Evolutionary conservation across 2,888 invertebrate genomes (phyloP), one percentile per base, ranked within the genome.

Genomic region (Erebia epiphron): DNA sequence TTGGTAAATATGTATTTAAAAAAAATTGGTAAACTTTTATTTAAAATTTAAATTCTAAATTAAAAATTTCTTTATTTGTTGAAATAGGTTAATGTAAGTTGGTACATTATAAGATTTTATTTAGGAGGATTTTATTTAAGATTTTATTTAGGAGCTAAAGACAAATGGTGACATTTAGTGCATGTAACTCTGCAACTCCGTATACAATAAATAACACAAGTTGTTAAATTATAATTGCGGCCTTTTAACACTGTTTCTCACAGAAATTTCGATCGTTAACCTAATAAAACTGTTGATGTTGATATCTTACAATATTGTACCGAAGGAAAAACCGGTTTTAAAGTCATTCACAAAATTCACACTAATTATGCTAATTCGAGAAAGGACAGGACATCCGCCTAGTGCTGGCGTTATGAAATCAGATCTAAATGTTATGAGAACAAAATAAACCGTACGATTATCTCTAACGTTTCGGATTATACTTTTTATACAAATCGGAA

Each of bases 381-480:
- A 79, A 80, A 83, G 85, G 81, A 81, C 85, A 88, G 89, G 90
- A 91, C 84, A 82, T 91, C 90, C 90, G 90, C 80, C 82, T 62
- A 13, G 60, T 68, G 72, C 68, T 75, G 73, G 74, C 70, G 71
- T 73, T 76, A 73, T 71, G 75, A 74, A 75, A 74, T 73, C 66
- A 71, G 69, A 35, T 35, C 7, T 69, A 75, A 69, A 67, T 73
- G 67, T 70, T 75, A 73, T 77, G 75, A 72, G 75, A 76, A 74
- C 71, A 74, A 73, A 73, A 70, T 52, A 60, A 71, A 67, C 54
- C 61, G 54, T 57, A 67, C 69, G 65, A 65, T 43, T 58, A 69
- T 65, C 26, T 68, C 70, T 70, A 71, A 74, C 73, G 72, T 49
- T 58, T 67, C 63, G 66, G 60, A 71, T 35, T 69, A 67, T 70